Evolutionary conservation across 2,888 invertebrate species (phyloP), one percentile per base, ranked within the genome.

Genomic region (Polylopha cassiicola): DNA sequence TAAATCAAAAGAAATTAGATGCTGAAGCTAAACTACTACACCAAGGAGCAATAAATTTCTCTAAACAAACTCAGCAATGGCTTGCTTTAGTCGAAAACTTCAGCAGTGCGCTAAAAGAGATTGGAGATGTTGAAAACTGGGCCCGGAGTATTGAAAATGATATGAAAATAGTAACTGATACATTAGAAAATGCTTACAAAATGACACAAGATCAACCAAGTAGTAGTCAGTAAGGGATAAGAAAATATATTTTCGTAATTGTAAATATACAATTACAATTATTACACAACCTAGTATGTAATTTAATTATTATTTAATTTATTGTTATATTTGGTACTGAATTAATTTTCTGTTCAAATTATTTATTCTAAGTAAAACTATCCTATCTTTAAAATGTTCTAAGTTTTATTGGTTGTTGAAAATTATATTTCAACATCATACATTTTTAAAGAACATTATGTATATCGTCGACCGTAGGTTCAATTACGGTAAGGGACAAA

Each of bases 51-150:
- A 91, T 94, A 3, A 95, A 95, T 67, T 97, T 99, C 85, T 92
- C 96, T 0, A 97, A 97, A 76, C 98, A 99, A 75, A 98, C 98
- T 0, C 93, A 95, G 51, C 97, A 98, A 59, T 99, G 99, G 99
- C 81, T 98, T n/a, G 92, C 92, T 47, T 86, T 99, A 32, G 94
- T 95, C 1, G 95, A 95, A 70, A 92, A 91, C 46, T 95, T 95
- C 61, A 95, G 94, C 57, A 91, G 93, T 63, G 92, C 95, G 0
- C 80, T 96, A 1, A 95, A 98, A 88, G 99, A 99, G 86, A 91
- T 99, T 37, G 99, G 99, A 1, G 99, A 99, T 86, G 98, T 98
- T 1, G 98, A 99, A 71, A 99, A 98, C 72, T 99, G 99, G 99
- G 96, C 99, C 0, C 90, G 93, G 50, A 97, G 95, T 51, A 99